Evolutionary conservation across 2,888 invertebrate species (phyloP).

Genomic region (Sminthurinus aureus): DNA sequence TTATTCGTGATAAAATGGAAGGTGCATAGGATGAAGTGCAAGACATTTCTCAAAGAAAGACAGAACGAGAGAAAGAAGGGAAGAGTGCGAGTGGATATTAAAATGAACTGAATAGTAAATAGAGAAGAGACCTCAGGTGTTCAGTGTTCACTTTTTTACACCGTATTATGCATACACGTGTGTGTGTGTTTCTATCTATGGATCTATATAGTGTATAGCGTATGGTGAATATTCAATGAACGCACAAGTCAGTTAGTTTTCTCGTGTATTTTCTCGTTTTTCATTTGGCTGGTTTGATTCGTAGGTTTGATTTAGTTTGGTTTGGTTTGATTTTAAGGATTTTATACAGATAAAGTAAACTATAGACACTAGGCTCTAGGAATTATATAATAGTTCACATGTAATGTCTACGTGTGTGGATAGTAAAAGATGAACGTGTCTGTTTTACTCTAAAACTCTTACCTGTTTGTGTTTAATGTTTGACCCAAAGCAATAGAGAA

Average conservation of each 20-base stretch:
- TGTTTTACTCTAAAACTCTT: conserved; percentile 17
- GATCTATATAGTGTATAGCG: not conserved
- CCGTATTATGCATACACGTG: too few relatives aligned
- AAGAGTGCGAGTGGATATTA: not conserved
- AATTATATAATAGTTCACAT: not conserved
- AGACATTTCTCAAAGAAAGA: not conserved
- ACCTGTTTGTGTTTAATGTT: not conserved
- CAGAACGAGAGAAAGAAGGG: too few relatives aligned
- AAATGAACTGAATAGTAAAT: conserved; percentile 22
- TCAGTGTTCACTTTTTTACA: not conserved
- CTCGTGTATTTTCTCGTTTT: too few relatives aligned
- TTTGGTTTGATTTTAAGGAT: too few relatives aligned
- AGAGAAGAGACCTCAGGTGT: conserved; percentile 31
- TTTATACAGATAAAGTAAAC: too few relatives aligned
- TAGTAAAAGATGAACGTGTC: not conserved
- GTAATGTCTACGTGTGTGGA: not conserved
- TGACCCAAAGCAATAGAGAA: not conserved
- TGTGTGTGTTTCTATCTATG: too few relatives aligned
- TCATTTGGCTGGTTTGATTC: too few relatives aligned
- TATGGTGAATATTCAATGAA: not conserved
- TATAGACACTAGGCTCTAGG: not conserved
- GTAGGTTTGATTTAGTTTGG: too few relatives aligned
- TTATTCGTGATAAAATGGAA: not conserved
- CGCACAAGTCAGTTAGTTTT: too few relatives aligned
- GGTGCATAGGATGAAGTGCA: not conserved